A percentile compares a stretch with the other conserved stretches of the same genome.
Evolutionary conservation across 1,140 invertebrate species (phyloP).

Genomic region (Cyclargus thomasi): DNA sequence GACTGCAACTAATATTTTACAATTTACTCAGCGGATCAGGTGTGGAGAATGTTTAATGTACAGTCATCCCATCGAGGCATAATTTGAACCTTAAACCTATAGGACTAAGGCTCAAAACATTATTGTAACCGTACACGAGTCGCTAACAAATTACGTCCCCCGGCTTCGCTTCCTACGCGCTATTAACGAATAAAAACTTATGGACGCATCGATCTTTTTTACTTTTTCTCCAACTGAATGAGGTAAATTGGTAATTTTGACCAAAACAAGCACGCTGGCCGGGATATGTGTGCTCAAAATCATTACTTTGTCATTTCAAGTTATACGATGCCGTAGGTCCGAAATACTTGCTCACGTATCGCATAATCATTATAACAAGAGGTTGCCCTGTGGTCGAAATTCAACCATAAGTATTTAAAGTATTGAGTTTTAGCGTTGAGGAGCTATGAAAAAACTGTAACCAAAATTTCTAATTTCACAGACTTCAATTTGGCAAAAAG

Average conservation of each 20-base stretch:
- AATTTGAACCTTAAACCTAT: not conserved
- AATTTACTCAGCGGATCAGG: constrained; percentile 6
- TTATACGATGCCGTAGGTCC: not conserved
- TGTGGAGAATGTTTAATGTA: constrained; percentile 12
- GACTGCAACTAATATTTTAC: not conserved
- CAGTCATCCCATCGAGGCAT: not conserved
- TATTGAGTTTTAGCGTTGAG: too few relatives aligned
- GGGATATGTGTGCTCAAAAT: not conserved
- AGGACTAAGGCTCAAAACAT: not conserved
- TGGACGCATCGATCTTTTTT: constrained; percentile 12
- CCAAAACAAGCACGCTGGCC: constrained; percentile 17
- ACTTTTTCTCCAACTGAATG: not conserved
- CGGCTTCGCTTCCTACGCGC: not conserved
- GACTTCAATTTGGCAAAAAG: too few relatives aligned
- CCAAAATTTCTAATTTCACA: too few relatives aligned
- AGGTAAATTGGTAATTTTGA: not conserved
- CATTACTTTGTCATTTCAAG: not conserved
- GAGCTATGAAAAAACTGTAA: too few relatives aligned
- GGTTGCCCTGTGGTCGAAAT: too few relatives aligned
- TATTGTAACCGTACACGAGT: not conserved
- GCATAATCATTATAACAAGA: too few relatives aligned
- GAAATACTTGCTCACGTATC: too few relatives aligned
- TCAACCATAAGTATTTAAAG: too few relatives aligned
- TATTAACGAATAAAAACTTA: constrained; percentile 26
- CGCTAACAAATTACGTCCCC: constrained; percentile 1